Evolutionary conservation across 2,113 vertebrate genomes (phyloP).

Genomic region (Sciurus niger): DNA sequence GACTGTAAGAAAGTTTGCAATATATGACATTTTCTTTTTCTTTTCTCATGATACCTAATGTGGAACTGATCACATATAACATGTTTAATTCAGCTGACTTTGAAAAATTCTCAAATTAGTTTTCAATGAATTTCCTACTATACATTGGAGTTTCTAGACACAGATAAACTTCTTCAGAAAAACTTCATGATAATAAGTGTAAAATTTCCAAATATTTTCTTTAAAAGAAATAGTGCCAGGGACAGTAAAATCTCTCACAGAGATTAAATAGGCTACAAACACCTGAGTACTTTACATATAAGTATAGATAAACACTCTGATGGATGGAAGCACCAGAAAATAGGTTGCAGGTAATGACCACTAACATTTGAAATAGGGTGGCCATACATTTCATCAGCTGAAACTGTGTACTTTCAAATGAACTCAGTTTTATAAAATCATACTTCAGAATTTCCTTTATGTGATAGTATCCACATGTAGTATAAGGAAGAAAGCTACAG

Average conservation of each 20-base stretch:
- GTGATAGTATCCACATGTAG: background rate
- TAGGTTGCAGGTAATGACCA: background rate
- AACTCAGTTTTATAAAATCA: background rate
- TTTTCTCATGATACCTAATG: background rate
- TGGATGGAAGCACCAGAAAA: background rate
- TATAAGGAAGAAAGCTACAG: background rate
- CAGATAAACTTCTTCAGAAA: background rate
- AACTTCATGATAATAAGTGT: background rate
- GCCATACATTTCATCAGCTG: background rate
- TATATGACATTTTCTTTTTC: background rate
- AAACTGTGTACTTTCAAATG: background rate
- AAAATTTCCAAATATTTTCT: background rate
- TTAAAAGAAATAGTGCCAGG: background rate
- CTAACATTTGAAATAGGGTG: background rate
- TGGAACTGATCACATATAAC: background rate
- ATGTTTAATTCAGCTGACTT: background rate
- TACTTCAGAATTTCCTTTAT: background rate
- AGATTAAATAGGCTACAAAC: background rate
- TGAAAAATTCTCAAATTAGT: slow-evolving; percentile 29
- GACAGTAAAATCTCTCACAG: background rate
- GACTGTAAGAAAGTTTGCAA: background rate
- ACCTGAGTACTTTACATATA: too few species aligned
- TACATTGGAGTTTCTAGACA: background rate
- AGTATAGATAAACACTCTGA: background rate
- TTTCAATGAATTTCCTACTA: background rate